Percentiles rank a stretch among this genome's conserved stretches.
phyloP scores from a whole-genome alignment of 1,140 invertebrate species.

The Phymastichus coffea region DNA sequence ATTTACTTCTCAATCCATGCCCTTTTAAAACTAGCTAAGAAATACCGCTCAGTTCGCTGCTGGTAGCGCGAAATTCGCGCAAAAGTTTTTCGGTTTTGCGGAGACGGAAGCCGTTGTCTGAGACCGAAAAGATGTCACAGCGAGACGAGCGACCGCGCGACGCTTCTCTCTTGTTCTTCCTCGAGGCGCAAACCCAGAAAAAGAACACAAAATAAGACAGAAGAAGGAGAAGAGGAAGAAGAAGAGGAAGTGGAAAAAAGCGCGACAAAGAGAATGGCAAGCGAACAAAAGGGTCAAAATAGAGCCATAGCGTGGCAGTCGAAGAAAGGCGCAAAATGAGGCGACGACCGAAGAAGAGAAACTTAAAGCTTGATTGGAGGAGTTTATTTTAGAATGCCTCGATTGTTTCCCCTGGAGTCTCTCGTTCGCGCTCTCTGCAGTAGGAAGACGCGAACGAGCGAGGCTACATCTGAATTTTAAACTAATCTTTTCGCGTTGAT shows the following conservation, averaged over 20 bases:
- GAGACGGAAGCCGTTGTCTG: conserved; percentile 1
- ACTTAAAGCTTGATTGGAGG: background rate
- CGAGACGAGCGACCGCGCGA: no score
- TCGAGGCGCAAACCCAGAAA: conserved; percentile 8
- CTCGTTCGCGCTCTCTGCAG: background rate
- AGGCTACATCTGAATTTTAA: no score
- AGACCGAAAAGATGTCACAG: background rate
- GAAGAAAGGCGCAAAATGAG: background rate
- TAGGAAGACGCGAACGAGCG: no score
- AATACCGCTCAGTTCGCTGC: background rate
- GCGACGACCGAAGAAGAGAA: background rate
- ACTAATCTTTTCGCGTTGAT: no score
- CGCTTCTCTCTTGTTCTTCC: no score
- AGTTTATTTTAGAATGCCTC: background rate
- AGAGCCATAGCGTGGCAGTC: no score
- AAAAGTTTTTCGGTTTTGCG: conserved; percentile 27
- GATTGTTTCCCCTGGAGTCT: no score
- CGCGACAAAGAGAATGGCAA: background rate
- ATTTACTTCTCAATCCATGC: no score
- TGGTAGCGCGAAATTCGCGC: conserved; percentile 5
- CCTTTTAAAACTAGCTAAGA: no score
- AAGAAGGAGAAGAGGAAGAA: no score
- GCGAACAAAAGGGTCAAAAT: background rate
- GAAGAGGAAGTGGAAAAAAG: background rate
- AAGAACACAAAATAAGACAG: conserved; percentile 10